Evolutionary conservation across 2,888 invertebrate genomes (phyloP).

Genomic region (Dusona sp.): DNA sequence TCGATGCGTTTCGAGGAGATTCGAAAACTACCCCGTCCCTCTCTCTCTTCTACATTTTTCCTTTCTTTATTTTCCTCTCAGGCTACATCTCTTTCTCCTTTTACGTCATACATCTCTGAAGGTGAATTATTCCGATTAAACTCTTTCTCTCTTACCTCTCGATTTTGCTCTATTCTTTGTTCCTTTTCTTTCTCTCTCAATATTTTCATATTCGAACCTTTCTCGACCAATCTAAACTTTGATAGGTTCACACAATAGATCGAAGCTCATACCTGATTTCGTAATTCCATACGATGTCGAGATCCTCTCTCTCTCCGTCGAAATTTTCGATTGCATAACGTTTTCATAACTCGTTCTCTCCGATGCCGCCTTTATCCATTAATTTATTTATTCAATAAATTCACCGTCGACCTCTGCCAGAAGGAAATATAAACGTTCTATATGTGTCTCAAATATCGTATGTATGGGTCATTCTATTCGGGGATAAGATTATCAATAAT

Average conservation of each 20-base stretch:
- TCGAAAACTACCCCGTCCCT: background rate
- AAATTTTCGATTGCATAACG: slow-evolving; percentile 35
- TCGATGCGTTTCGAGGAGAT: slow-evolving; percentile 44
- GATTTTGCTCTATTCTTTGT: slow-evolving; percentile 21
- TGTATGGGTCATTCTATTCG: background rate
- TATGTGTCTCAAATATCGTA: background rate
- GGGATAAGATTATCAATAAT: background rate
- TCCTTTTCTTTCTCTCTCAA: slow-evolving; percentile 15
- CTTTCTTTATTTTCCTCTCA: background rate
- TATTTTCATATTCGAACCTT: slow-evolving; percentile 25
- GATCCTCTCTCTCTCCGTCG: background rate
- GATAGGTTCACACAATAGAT: slow-evolving; percentile 14
- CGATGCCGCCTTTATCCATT: slow-evolving; percentile 44
- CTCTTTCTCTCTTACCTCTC: slow-evolving; percentile 18
- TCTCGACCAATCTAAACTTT: slow-evolving; percentile 16
- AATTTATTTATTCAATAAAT: slow-evolving; percentile 51
- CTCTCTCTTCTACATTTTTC: background rate
- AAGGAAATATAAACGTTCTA: slow-evolving; percentile 22
- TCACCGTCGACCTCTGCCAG: slow-evolving; percentile 21
- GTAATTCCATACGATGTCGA: slow-evolving; percentile 8
- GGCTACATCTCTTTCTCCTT: background rate
- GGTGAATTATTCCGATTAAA: slow-evolving; percentile 55
- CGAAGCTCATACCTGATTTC: slow-evolving; percentile 13
- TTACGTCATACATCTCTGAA: background rate
- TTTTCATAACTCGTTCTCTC: background rate